Evolutionary conservation across 2,113 vertebrate genomes (phyloP), one percentile per base, ranked within the genome.

Genomic region (Toxostoma redivivum): DNA sequence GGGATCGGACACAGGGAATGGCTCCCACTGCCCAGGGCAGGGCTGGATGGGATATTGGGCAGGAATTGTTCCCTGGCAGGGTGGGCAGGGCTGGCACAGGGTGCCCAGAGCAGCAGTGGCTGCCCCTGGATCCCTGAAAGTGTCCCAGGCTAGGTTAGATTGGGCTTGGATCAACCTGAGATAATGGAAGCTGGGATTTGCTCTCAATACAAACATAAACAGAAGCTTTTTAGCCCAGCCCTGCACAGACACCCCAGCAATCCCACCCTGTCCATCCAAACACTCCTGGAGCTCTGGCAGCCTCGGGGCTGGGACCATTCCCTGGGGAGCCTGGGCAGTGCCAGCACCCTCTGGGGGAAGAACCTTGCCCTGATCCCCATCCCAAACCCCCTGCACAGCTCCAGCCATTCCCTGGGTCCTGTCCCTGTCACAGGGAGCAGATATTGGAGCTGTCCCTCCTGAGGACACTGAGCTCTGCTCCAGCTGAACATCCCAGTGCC

Each of bases 111-210:
- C 3, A 64, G 28, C 58, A n/a, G 40, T 4, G 28, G 38, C 48
- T 73, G n/a, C 23, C 18, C 40, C 58, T 47, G 67, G 22, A 33
- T 1, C 28, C 48, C 69, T 73, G n/a, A 14, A 3, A 72, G 13
- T 38, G 15, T 1, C 48, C 22, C 14, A 56, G 23, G 33, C 14
- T 11, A 22, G 57, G 18, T 3, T 73, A 21, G 48, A 37, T 11
- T 2, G 5, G 12, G 22, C 5, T 84, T 38, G 23, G n/a, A n/a
- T 1, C 28, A 65, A 0, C 12, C 24, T n/a, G 42, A 50, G 19
- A 40, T 3, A 24, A 35, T 65, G 42, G 60, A 48, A 48, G 40
- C 12, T 57, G 35, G 35, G 19, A 40, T 56, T 56, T 56, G 42
- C 10, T 56, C 19, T 56, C 30, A 23, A n/a, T 40, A 65, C 42